Conservation (phyloP, 2,113 vertebrate genomes). For the Ploceus nigricollis region DNA sequence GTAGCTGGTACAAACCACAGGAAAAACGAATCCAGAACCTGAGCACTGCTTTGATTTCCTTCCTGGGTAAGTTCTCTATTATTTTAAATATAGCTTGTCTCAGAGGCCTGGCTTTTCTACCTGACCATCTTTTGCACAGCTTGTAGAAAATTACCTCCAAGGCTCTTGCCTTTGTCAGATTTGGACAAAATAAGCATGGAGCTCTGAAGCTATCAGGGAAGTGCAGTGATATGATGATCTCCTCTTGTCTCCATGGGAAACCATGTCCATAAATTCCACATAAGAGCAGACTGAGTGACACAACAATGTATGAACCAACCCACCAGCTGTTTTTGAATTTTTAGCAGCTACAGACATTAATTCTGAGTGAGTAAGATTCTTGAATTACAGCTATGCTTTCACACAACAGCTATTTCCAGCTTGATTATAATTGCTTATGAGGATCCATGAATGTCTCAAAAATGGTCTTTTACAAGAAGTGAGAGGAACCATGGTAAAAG, state of each 20-base stretch:
- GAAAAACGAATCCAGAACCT: not conserved
- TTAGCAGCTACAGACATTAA: not conserved
- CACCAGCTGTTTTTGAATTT: not conserved
- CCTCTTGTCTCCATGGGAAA: not conserved
- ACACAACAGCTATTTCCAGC: not conserved
- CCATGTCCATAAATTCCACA: not conserved
- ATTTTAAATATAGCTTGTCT: not conserved
- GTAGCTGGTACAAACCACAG: not conserved
- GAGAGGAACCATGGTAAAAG: not conserved
- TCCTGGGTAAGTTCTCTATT: not conserved
- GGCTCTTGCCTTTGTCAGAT: not conserved
- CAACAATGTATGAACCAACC: not conserved
- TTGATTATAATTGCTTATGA: not conserved
- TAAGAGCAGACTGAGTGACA: not conserved
- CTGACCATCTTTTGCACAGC: not conserved
- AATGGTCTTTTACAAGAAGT: fast-evolving
- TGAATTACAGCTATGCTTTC: not conserved
- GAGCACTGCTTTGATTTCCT: not conserved
- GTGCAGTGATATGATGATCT: not conserved
- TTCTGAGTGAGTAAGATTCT: not conserved
- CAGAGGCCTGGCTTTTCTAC: not conserved
- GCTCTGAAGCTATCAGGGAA: not conserved
- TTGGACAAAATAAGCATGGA: not conserved
- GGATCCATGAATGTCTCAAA: not conserved
- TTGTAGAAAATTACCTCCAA: not conserved